Percentiles rank a stretch among this genome's conserved stretches.
Evolutionary conservation across 2,888 invertebrate genomes (phyloP).

Genomic region (Chymomyza amoena): DNA sequence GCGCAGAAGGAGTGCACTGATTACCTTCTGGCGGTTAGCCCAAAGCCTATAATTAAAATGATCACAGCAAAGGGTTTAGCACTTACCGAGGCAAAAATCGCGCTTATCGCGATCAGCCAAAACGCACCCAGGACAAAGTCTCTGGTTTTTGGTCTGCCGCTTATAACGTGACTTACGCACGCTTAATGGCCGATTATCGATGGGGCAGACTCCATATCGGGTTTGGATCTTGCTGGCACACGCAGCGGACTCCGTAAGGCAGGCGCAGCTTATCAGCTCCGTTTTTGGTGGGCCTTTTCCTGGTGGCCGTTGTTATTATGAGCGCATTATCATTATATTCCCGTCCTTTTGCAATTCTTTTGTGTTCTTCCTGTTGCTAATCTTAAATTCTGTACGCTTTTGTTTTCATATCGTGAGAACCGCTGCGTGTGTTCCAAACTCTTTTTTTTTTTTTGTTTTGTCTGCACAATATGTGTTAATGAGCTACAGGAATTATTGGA

Average conservation of each 20-base stretch:
- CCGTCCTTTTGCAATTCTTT: slow-evolving; percentile 46
- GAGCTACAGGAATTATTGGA: slow-evolving; percentile 68
- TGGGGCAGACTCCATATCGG: slow-evolving; percentile 28
- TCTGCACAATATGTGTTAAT: slow-evolving; percentile 60
- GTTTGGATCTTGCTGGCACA: slow-evolving; percentile 31
- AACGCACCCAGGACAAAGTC: slow-evolving; percentile 74
- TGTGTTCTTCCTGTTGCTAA: slow-evolving; percentile 69
- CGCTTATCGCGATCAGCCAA: slow-evolving; percentile 68
- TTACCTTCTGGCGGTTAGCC: slow-evolving; percentile 10
- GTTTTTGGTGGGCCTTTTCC: slow-evolving; percentile 44
- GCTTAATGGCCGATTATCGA: slow-evolving; percentile 71
- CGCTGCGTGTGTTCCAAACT: slow-evolving; percentile 72
- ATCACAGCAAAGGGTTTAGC: slow-evolving; percentile 64
- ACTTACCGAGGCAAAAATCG: slow-evolving; percentile 72
- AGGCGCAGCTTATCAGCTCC: slow-evolving; percentile 55
- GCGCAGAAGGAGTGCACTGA: neutral
- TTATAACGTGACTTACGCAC: slow-evolving; percentile 69
- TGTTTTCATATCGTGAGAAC: slow-evolving; percentile 70
- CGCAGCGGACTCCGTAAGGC: slow-evolving; percentile 40
- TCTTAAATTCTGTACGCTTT: slow-evolving; percentile 60
- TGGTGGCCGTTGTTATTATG: slow-evolving; percentile 66
- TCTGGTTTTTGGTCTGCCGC: slow-evolving; percentile 18
- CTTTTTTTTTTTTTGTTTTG: slow-evolving; percentile 21
- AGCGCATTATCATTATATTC: slow-evolving; percentile 65
- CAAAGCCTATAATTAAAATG: slow-evolving; percentile 61